Evolutionary conservation across 2,888 invertebrate species (phyloP), one percentile per base, ranked within the genome.

Genomic region (Corythucha ciliata): DNA sequence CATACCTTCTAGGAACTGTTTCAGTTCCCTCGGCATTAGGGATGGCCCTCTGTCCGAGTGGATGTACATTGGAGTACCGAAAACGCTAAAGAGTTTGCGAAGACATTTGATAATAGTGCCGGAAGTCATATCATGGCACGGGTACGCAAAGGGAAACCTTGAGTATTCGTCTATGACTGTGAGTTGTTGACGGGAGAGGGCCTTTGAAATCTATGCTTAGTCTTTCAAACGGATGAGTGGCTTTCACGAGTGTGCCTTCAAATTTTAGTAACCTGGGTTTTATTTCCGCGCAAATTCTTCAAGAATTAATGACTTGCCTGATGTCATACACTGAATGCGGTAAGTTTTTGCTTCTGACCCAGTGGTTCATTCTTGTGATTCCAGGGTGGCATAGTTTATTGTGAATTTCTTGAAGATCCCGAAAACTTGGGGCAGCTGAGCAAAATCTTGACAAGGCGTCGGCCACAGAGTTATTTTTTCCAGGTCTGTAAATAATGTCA

Each of bases 171-270:
- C 56, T 12, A 56, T 41, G 18, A 57, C 14, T 10, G 48, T 54
- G 22, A 57, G n/a, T n/a, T n/a, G n/a, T n/a, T n/a, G n/a, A n/a
- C n/a, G n/a, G n/a, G n/a, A n/a, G n/a, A n/a, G n/a, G n/a, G n/a
- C n/a, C n/a, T n/a, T n/a, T n/a, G n/a, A n/a, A n/a, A n/a, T n/a
- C n/a, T n/a, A n/a, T n/a, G n/a, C n/a, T 58, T 2, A 59, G 16
- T 20, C 57, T 14, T 55, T 60, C 58, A 18, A 59, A 59, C 3
- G 57, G 55, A 20, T 32, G 25, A 2, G 56, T 59, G 4, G 59
- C 53, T 36, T 58, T 59, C 0, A 58, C 53, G 16, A 59, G 44
- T 12, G 25, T 42, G 18, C 24, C 18, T 10, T 25, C 37, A 18
- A 24, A 26, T 45, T 47, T 55, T 16, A 48, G 42, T 34, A 58